A percentile compares a stretch with the other conserved stretches of the same genome.
These are phyloP conservation scores for Acleris laterana DNA, from an alignment of 2,888 invertebrate species.

Conservation along the genomic window DNA sequence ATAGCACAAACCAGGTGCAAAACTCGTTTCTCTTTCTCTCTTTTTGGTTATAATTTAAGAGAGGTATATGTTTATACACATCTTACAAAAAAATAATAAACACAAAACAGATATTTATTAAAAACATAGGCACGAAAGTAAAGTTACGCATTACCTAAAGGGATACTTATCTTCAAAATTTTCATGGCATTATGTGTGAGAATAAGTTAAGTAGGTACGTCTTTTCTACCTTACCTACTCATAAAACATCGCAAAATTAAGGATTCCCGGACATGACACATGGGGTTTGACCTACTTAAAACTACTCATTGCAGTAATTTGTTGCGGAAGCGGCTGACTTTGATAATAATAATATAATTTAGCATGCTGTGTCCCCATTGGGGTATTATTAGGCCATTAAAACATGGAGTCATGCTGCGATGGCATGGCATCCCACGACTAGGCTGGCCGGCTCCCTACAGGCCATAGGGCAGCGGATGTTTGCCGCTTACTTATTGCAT, in stretches of 20 bases:
- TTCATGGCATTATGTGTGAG: too few relatives aligned
- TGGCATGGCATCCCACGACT: constrained; percentile 10
- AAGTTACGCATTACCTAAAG: too few relatives aligned
- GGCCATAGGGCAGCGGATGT: constrained; percentile 20
- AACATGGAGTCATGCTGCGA: constrained; percentile 20
- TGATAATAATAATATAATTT: constrained; percentile 15
- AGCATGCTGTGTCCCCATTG: constrained; percentile 14
- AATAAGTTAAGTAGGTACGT: too few relatives aligned
- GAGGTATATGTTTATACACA: too few relatives aligned
- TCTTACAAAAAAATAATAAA: too few relatives aligned
- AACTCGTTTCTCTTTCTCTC: neutral
- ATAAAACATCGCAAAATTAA: neutral
- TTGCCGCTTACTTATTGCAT: constrained; percentile 14
- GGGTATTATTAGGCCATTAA: constrained; percentile 24
- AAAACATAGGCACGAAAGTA: too few relatives aligned
- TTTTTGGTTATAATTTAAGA: too few relatives aligned
- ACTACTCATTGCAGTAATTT: constrained; percentile 22
- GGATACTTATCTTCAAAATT: too few relatives aligned
- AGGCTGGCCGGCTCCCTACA: constrained; percentile 8
- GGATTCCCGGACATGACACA: constrained; percentile 8
- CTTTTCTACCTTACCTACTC: too few relatives aligned
- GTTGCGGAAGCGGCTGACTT: constrained; percentile 28
- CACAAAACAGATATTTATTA: too few relatives aligned
- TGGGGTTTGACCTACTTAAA: constrained; percentile 23
- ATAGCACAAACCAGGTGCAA: neutral